Conservation (phyloP, 2,888 invertebrate genomes). For the Tethea ocularis region DNA sequence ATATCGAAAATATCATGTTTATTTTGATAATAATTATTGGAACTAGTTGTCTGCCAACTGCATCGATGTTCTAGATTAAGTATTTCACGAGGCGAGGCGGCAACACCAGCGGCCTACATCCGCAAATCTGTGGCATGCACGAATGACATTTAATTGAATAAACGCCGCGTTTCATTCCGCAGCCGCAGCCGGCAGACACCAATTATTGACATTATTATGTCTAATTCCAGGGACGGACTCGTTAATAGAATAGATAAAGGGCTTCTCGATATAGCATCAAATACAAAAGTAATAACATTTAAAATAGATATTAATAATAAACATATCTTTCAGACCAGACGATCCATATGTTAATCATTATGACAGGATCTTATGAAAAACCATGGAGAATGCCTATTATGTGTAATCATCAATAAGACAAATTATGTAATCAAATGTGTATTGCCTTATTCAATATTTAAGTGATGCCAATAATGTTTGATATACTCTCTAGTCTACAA, state of each 20-base stretch:
- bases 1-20: background rate
- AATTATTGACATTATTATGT: conserved; percentile 42
- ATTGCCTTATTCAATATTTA: no score
- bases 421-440: no score
- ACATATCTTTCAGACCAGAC: no score
- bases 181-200: conserved; percentile 20
- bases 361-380: no score
- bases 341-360: no score
- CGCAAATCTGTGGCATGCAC: conserved; percentile 27
- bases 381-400: no score
- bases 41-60: background rate
- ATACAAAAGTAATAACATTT: background rate
- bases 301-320: no score
- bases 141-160: conserved; percentile 51
- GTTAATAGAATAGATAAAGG: background rate
- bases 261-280: background rate
- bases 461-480: no score
- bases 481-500: no score
- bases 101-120: conserved; percentile 29
- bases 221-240: conserved; percentile 20
- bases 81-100: conserved; percentile 18
- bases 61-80: background rate
- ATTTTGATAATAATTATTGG: background rate
- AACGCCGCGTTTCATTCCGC: conserved; percentile 20
- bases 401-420: no score